A percentile compares a stretch with the other conserved stretches of the same genome.
These are phyloP conservation scores for Sclerurus mexicanus DNA, from an alignment of 2,113 vertebrate genomes.

Conservation along the genomic window DNA sequence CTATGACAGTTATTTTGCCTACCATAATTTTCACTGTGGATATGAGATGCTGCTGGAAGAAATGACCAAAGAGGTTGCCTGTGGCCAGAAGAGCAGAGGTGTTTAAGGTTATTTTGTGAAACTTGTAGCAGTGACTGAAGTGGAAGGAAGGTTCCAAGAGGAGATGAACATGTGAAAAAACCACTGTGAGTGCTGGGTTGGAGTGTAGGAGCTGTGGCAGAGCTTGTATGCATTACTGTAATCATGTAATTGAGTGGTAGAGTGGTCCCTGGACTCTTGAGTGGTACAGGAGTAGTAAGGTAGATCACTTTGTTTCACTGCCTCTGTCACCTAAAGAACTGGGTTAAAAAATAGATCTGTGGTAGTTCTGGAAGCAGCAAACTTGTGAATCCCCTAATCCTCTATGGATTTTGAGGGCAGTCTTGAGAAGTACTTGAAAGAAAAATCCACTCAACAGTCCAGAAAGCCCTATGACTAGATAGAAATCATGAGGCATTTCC, in stretches of 20 bases:
- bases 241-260: fast-evolving
- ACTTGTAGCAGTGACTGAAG: neutral
- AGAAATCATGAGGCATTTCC: neutral
- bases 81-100: neutral
- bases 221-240: neutral
- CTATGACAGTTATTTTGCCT: neutral
- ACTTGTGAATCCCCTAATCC: neutral
- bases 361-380: neutral
- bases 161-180: neutral
- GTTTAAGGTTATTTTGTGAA: neutral
- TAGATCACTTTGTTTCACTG: neutral
- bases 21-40: neutral
- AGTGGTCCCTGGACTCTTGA: neutral
- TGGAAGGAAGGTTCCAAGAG: neutral
- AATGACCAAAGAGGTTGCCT: neutral
- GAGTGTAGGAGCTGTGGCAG: neutral
- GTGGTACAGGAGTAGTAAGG: neutral
- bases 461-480: neutral
- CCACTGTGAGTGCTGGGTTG: neutral
- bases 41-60: neutral
- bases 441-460: neutral
- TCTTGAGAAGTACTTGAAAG: neutral
- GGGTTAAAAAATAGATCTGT: neutral
- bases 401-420: neutral
- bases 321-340: neutral